phyloP scores from a whole-genome alignment of 2,113 vertebrate genomes.

The Elaphurus davidianus region DNA sequence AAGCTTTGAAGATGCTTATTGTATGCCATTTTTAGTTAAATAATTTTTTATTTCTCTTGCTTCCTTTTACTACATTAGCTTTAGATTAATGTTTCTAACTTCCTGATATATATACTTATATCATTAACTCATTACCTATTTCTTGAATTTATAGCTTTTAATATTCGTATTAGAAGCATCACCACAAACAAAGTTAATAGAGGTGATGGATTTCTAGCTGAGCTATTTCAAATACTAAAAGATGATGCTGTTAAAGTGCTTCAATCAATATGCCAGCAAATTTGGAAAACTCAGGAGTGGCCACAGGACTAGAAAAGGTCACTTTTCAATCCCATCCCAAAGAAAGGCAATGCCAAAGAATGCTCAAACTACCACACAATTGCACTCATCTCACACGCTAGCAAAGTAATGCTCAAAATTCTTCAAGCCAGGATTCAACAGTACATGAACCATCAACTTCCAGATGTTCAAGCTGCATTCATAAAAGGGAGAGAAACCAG shows the following conservation, averaged over 20 bases:
- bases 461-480: not conserved
- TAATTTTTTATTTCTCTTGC: not conserved
- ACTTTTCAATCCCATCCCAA: not conserved
- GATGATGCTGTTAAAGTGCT: not conserved
- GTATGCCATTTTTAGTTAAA: not conserved
- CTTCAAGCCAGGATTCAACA: no score
- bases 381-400: not conserved
- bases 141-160: not conserved
- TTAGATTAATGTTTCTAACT: not conserved
- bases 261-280: not conserved
- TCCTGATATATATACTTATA: not conserved
- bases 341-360: not conserved
- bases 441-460: no score
- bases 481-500: not conserved
- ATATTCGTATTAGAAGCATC: not conserved
- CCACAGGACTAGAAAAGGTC: not conserved
- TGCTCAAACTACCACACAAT: not conserved
- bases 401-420: no score
- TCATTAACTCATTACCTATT: not conserved
- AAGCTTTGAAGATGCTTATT: not conserved
- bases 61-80: not conserved
- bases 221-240: not conserved
- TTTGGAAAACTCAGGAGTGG: not conserved
- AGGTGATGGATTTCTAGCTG: not conserved
- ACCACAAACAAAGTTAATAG: not conserved